Base-by-base conservation (phyloP, 2,888 invertebrate genomes). In the Argyresthia goedartella region DNA sequence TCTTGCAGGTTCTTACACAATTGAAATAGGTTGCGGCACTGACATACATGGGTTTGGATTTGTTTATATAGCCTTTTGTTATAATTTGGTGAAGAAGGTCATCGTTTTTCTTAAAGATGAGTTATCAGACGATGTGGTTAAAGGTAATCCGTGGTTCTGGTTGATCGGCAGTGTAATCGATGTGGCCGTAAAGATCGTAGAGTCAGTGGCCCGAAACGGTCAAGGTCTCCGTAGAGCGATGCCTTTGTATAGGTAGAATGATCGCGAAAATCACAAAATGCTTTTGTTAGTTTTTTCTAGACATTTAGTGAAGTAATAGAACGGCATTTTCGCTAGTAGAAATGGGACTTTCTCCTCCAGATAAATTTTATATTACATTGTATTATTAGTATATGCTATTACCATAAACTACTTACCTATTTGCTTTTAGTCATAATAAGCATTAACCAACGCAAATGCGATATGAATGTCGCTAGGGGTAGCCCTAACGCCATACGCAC, bases 11-110 rank as follows among this genome's bases (percentile, higher is more conserved):
- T 47, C 47, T 79, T 78, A 70, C 64, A 67, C 76, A 81, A 80
- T 72, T 58, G 72, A 77, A 78, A 67, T 78, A 71, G 82, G 78
- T 84, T 82, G 68, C 79, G 86, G 81, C 86, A 86, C 82, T 86
- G 86, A 86, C 86, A 85, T 76, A 84, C 82, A 85, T 86, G 78
- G 56, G 59, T 57, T 60, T 53, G 51, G 65, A 60, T 65, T 64
- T 60, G 67, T 71, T 80, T 80, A 75, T 82, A 85, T 81, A 85
- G 79, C 71, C 69, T 76, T 69, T 74, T 62, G 61, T 65, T 54
- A 60, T 56, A 65, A 69, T 65, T 71, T 60, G 59, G 60, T 65
- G 69, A 63, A 67, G 80, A 84, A 84, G 81, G 81, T 72, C 77
- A 62, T 54, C 63, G 66, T 78, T 78, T 77, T 74, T 72, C 58